Evolutionary conservation across 2,113 vertebrate species (phyloP), one percentile per base, ranked within the genome.

Genomic region (Echinops telfairi): DNA sequence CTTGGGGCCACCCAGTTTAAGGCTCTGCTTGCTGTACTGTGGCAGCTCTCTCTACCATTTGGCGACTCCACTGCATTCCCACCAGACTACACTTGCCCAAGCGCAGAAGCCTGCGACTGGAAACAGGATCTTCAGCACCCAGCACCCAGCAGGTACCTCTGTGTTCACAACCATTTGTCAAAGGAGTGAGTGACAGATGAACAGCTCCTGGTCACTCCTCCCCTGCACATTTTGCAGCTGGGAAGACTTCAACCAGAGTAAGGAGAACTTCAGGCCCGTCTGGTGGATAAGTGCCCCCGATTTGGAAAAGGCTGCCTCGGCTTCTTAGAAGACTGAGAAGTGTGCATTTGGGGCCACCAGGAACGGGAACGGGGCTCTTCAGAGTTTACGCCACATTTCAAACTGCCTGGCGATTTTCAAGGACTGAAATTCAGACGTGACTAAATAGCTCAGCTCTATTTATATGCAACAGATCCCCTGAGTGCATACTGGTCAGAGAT

Each of bases 121-220:
- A 19, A 86, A 12, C 17, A 58, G 60, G 31, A 62, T 83, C 70
- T 70, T 83, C 31, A 73, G 86, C 36, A 90, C 22, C 78, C 40
- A 83, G 23, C 71, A 64, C 17, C 79, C 14, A 92, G 36, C 12
- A 81, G 1, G 43, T 0, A 85, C 47, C 17, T 86, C 43, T 80
- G 70, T 62, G 62, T 29, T 96, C 31, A 92, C 86, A 95, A 96
- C 40, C 10, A n/a, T 31, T n/a, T 93, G 62, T 23, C 86, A 40
- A 83, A 57, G 23, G 11, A 83, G 68, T 58, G 25, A 80, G 66
- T n/a, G n/a, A 38, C 80, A 19, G 79, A 25, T n/a, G 53, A 73
- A n/a, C 36, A 29, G 36, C 36, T 87, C 90, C 68, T 82, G 33
- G 60, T 43, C 87, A 68, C 73, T 95, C 62, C 86, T 64, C 33